Percentiles rank a stretch among this genome's conserved stretches.
Conservation (phyloP, 2,797 vertebrate species). For the Hylomyscus alleni region DNA sequence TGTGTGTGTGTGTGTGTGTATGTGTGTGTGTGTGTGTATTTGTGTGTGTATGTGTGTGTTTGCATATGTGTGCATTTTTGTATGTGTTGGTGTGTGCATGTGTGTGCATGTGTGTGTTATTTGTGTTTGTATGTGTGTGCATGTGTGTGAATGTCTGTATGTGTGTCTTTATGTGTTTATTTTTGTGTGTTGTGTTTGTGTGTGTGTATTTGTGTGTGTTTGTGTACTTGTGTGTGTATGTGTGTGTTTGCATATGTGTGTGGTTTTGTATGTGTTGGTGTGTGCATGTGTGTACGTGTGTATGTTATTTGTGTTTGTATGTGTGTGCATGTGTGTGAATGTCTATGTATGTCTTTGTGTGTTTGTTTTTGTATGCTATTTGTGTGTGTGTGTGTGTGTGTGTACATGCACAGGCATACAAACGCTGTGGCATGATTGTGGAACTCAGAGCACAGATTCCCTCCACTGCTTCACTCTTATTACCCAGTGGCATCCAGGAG, state of each 20-base stretch:
- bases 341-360: background rate
- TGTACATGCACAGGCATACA: background rate
- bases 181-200: too few species aligned
- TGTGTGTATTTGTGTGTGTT: background rate
- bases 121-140: too few species aligned
- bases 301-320: too few species aligned
- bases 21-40: too few species aligned
- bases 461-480: background rate
- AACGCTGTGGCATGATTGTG: background rate
- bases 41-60: background rate
- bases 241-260: background rate
- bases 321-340: background rate
- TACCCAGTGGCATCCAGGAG: too few species aligned
- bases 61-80: rapidly evolving
- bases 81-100: rapidly evolving
- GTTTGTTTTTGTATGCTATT: too few species aligned
- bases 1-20: background rate
- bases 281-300: too few species aligned
- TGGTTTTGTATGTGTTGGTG: background rate
- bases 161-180: background rate
- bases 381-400: background rate
- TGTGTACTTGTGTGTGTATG: background rate
- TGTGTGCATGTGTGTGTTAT: background rate
- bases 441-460: too few species aligned
- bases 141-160: too few species aligned